phyloP scores from a whole-genome alignment of 1,140 invertebrate species.

The Solenopsis fugax region DNA sequence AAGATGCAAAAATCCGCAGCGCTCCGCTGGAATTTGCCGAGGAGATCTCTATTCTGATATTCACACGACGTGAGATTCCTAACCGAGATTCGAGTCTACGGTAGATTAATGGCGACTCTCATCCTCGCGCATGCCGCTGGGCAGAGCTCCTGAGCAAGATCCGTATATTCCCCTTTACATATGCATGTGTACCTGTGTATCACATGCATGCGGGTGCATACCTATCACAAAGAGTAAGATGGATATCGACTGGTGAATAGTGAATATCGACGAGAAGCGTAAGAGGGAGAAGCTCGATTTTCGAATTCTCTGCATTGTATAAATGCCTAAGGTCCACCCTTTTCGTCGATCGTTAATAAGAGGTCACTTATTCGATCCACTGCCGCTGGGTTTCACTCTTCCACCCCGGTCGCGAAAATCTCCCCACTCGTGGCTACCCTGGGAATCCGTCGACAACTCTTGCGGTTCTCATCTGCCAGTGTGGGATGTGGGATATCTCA shows the following conservation, averaged over 20 bases:
- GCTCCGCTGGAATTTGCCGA: constrained; percentile 35
- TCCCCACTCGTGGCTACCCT: constrained; percentile 57
- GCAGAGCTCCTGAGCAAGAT: constrained; percentile 41
- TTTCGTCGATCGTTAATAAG: constrained; percentile 73
- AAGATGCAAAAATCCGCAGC: constrained; percentile 57
- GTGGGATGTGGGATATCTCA: constrained; percentile 50
- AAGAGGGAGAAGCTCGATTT: neutral
- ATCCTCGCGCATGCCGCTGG: constrained; percentile 47
- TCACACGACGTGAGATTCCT: constrained; percentile 62
- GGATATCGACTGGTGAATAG: neutral
- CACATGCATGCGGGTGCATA: neutral
- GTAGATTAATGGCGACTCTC: constrained; percentile 68
- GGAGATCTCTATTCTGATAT: constrained; percentile 49
- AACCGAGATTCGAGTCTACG: constrained; percentile 61
- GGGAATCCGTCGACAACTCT: constrained; percentile 56
- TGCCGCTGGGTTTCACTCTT: constrained; percentile 38
- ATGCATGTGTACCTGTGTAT: neutral
- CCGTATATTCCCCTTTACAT: constrained; percentile 1
- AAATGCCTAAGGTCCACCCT: constrained; percentile 56
- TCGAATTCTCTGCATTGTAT: constrained; percentile 53
- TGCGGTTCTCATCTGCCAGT: constrained; percentile 63
- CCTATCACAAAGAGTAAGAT: neutral
- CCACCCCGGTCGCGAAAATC: constrained; percentile 48
- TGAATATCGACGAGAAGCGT: constrained; percentile 25
- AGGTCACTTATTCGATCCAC: constrained; percentile 59